Percentiles rank a stretch among this genome's conserved stretches.
phyloP scores from a whole-genome alignment of 2,113 vertebrate species.

The Cyphomyrus plagiostoma region DNA sequence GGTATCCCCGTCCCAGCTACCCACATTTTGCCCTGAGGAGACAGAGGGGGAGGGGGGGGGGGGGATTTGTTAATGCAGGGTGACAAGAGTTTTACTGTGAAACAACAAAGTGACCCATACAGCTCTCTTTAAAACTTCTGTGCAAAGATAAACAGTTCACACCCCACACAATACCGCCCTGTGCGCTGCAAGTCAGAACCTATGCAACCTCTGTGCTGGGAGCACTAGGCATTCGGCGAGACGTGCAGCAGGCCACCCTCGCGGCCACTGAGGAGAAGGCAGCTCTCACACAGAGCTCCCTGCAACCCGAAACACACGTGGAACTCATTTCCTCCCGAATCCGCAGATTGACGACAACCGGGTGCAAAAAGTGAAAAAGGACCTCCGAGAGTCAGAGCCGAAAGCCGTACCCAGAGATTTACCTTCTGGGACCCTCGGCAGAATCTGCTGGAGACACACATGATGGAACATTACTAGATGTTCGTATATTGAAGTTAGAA shows the following conservation, averaged over 20 bases:
- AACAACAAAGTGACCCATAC: background rate
- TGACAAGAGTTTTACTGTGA: background rate
- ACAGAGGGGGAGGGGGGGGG: constrained; percentile 56
- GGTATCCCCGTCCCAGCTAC: constrained; percentile 77
- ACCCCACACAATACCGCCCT: background rate
- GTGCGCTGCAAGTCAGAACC: background rate
- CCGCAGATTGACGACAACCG: constrained; percentile 15
- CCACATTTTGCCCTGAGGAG: constrained; percentile 76
- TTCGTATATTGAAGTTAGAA: background rate
- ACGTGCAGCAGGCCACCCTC: background rate
- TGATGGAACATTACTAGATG: background rate
- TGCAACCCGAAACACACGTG: constrained; percentile 21
- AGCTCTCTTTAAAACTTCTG: background rate
- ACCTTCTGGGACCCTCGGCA: background rate
- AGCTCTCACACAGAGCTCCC: background rate
- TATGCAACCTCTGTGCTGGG: background rate
- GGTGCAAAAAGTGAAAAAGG: background rate
- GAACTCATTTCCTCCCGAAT: constrained; percentile 21
- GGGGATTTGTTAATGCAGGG: constrained; percentile 31
- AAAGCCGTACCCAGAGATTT: background rate
- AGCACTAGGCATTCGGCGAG: background rate
- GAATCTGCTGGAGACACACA: background rate
- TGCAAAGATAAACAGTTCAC: background rate
- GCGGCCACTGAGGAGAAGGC: background rate
- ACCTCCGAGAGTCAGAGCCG: constrained; percentile 20